Evolutionary conservation across 23 tunicate genomes (phyloP).

Genomic region (Corella eumyota): DNA sequence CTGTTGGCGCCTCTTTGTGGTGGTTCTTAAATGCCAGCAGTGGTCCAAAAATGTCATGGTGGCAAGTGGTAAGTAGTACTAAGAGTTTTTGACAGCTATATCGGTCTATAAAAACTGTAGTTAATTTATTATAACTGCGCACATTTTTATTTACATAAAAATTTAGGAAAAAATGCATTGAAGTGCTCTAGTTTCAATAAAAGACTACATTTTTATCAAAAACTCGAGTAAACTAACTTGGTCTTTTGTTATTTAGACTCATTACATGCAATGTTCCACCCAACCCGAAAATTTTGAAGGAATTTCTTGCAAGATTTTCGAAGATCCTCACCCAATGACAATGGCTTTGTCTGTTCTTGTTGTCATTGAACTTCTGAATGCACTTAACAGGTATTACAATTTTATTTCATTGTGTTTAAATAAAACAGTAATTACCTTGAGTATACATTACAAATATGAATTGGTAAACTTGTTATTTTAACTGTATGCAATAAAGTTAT

Average conservation of each 20-base stretch:
- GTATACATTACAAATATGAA: neutral
- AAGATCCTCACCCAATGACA: constrained; percentile 99
- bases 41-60: constrained; percentile 90
- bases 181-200: no score
- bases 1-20: constrained; percentile 95
- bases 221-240: neutral
- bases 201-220: neutral
- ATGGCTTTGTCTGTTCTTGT: constrained; percentile 99
- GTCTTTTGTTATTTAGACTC: constrained; percentile 40
- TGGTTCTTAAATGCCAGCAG: constrained; percentile 92
- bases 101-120: no score
- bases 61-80: constrained; percentile 96
- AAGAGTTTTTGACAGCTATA: no score
- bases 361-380: constrained; percentile 91
- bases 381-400: constrained; percentile 91
- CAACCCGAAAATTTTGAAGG: constrained; percentile 72
- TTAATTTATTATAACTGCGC: no score
- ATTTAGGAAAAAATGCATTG: no score
- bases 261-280: constrained; percentile 80
- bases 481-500: no score
- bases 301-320: constrained; percentile 84
- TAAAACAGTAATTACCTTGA: constrained; percentile 4
- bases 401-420: no score
- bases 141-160: no score
- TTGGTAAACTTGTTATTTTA: no score